Evolutionary conservation across 37 sponge, comb jelly and placozoan genomes (phyloP).

Genomic region (Lycopodina hypogea): DNA sequence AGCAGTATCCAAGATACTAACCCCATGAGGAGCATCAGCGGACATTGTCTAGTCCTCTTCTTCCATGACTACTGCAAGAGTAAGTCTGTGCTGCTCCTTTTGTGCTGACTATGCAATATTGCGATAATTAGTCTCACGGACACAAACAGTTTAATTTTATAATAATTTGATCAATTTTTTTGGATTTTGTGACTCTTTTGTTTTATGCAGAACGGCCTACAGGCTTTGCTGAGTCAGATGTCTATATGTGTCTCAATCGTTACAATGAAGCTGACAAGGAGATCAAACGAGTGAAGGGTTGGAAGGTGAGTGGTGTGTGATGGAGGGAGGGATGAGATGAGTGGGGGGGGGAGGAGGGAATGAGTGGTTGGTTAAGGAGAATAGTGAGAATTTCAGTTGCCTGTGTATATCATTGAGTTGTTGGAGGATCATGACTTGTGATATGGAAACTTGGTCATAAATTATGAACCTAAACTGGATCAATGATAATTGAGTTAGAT

Average conservation of each 20-base stretch:
- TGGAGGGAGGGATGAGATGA: not conserved
- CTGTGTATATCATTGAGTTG: no score
- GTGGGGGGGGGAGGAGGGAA: not conserved
- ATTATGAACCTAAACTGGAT: no score
- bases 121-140: not conserved
- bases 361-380: not conserved
- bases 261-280: constrained; percentile 86
- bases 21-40: constrained; percentile 84
- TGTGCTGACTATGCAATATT: not conserved
- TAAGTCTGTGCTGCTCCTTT: no score
- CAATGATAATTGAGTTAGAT: no score
- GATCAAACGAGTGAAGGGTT: constrained; percentile 58
- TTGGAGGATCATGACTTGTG: no score
- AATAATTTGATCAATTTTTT: not conserved
- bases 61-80: constrained; percentile 71
- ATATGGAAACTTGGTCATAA: no score
- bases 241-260: constrained; percentile 71
- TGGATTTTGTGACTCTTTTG: no score
- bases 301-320: constrained; percentile 48
- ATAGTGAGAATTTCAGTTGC: not conserved
- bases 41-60: constrained; percentile 70
- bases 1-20: constrained; percentile 91
- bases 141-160: not conserved
- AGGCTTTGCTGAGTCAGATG: constrained; percentile 73
- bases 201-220: constrained; percentile 56